Evolutionary conservation across 2,888 invertebrate genomes (phyloP).

Genomic region (Eumacrocentrus americanus): DNA sequence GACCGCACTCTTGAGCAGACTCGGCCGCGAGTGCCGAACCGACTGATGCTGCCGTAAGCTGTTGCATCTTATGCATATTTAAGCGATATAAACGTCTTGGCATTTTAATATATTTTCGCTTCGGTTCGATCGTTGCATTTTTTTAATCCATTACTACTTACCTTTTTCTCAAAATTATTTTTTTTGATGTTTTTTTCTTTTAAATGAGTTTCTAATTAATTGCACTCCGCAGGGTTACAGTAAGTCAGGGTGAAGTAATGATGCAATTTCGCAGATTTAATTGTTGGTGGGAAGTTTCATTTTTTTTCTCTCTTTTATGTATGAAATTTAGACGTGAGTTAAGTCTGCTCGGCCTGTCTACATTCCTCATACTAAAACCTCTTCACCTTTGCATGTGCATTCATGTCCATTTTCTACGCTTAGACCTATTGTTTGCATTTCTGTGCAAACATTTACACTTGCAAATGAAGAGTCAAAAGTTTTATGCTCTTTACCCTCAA

Average conservation of each 20-base stretch:
- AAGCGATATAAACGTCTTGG: not conserved
- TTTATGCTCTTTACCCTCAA: too few species aligned
- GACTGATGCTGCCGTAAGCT: conserved; percentile 26
- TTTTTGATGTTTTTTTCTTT: not conserved
- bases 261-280: not conserved
- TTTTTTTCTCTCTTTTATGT: conserved; percentile 2
- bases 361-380: not conserved
- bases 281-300: not conserved
- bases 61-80: conserved; percentile 24
- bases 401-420: conserved; percentile 3
- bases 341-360: not conserved
- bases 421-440: conserved; percentile 10
- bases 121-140: too few species aligned
- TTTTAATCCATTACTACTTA: too few species aligned
- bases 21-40: not conserved
- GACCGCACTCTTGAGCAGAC: conserved; percentile 11
- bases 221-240: too few species aligned
- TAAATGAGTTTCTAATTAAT: not conserved
- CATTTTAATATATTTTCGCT: not conserved
- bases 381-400: conserved; percentile 4
- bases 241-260: not conserved
- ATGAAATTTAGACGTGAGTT: not conserved
- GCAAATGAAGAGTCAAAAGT: conserved; percentile 1
- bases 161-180: not conserved
- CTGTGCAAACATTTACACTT: conserved; percentile 13